Base-by-base conservation (phyloP, 2,113 vertebrate species). In the Colossoma macropomum region DNA sequence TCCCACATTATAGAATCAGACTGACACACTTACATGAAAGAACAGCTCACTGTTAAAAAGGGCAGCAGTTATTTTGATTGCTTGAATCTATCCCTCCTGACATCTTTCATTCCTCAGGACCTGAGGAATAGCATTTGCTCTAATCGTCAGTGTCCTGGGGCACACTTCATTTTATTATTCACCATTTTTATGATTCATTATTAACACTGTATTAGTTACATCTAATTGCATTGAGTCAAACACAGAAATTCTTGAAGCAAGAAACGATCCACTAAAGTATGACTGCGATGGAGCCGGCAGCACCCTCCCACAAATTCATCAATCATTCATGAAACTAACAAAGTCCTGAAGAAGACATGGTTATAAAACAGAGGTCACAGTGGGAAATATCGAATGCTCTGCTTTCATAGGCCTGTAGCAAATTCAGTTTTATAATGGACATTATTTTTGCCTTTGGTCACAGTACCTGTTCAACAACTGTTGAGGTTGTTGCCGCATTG, bases 311-410 rank as follows among this genome's bases (percentile, higher is more conserved):
- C 83, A 85, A 81, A 56, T 75, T 13, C 38, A 85, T 89, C 82
- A 87, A 90, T 92, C 87, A 82, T 85, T 83, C 59, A 84, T 48
- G 25, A 30, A 25, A 71, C 70, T 87, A 88, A 89, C 89, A 81
- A 86, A 85, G 82, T 75, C 66, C 85, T 30, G 74, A 87, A 81
- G 81, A 80, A 86, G 88, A 50, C 86, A 88, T 27, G 6, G 50
- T 27, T 59, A 41, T 28, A 28, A 8, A 52, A 23, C 34, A 62
- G 54, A 72, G n/a, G 34, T 80, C 30, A 59, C 23, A 38, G 21
- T 23, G 59, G 59, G 59, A 62, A 25, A 23, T 71, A 15, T 71
- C 11, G 34, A 71, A 25, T 45, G 68, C 34, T 45, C 30, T 3
- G 15, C 23, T 54, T 16, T 16, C 30, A 7, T 19, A 13, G 52